Evolutionary conservation across 2,113 vertebrate genomes (phyloP).

Genomic region (Erythrocercus mccallii): DNA sequence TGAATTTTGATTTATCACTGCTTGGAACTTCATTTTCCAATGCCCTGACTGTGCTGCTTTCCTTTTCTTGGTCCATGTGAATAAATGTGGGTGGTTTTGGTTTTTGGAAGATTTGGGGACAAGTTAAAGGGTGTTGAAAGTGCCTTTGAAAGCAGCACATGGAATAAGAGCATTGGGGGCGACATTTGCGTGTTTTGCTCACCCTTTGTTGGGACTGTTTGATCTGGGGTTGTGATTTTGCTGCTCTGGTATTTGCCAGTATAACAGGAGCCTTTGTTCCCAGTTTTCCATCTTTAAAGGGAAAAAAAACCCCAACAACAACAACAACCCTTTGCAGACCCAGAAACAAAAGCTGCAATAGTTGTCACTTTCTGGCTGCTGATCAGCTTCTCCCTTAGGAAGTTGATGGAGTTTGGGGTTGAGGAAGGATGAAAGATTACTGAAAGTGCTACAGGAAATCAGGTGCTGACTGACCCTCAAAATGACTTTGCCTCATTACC

Average conservation of each 20-base stretch:
- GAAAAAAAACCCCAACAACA: too few relatives aligned
- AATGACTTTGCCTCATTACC: slow-evolving; percentile 60
- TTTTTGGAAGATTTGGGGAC: not conserved
- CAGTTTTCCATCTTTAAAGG: not conserved
- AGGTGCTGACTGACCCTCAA: not conserved
- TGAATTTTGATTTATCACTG: not conserved
- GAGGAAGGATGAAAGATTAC: not conserved
- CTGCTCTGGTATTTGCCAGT: not conserved
- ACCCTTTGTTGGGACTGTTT: not conserved
- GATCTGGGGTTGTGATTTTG: not conserved
- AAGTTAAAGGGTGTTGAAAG: not conserved
- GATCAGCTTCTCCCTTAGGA: not conserved
- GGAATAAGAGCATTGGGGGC: not conserved
- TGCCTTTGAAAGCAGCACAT: not conserved
- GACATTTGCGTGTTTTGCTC: not conserved
- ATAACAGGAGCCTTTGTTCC: not conserved
- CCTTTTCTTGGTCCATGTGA: not conserved
- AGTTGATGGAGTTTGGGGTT: not conserved
- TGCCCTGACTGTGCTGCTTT: not conserved
- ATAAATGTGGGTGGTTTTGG: not conserved
- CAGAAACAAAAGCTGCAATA: not conserved
- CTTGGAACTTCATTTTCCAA: not conserved
- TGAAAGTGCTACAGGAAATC: slow-evolving; percentile 37
- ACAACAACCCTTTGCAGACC: not conserved
- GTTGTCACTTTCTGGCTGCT: not conserved